Evolutionary conservation across 2,888 invertebrate genomes (phyloP), one percentile per base, ranked within the genome.

Genomic region (Drosophila siamana): DNA sequence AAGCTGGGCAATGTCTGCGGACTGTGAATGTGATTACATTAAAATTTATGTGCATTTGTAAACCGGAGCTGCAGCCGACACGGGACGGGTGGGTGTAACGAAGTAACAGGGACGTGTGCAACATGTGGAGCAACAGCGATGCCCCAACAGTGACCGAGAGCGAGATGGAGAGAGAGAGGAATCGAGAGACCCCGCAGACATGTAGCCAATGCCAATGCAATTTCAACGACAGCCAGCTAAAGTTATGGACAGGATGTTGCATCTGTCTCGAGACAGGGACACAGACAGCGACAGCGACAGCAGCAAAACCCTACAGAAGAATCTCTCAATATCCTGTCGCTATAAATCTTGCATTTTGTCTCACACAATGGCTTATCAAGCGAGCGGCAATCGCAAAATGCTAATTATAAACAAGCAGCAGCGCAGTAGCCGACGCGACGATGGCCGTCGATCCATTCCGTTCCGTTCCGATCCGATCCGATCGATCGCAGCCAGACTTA

Each of bases 41-140:
- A 86, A 85, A 88, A 88, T 88, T 89, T 88, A 88, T 88, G 88
- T 89, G 88, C 89, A 89, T 88, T 87, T 87, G 76, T 85, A 86
- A 88, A 76, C 62, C 65, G 68, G 52, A 59, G 68, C n/a, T 40
- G 33, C 40, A 54, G 2, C 11, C 7, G 33, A 11, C n/a, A n/a
- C 13, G 36, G 36, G 6, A 2, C 13, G 26, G 19, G 19, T 7
- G 33, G 30, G 44, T 8, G 9, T 33, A 6, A 43, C 19, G 16
- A 26, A 87, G 78, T 78, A 78, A 61, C 4, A 33, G n/a, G 70
- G 69, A 70, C 71, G 79, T 28, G 19, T 19, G 19, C 19, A 19
- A 19, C 19, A 28, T 28, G 28, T 28, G 28, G 28, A 28, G 28
- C 28, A 28, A 28, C 4, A 33, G n/a, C 70, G 69, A 70, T 67